These are phyloP conservation scores for Aphis gossypii DNA, from an alignment of 1,140 invertebrate genomes.

Conservation along the genomic window DNA sequence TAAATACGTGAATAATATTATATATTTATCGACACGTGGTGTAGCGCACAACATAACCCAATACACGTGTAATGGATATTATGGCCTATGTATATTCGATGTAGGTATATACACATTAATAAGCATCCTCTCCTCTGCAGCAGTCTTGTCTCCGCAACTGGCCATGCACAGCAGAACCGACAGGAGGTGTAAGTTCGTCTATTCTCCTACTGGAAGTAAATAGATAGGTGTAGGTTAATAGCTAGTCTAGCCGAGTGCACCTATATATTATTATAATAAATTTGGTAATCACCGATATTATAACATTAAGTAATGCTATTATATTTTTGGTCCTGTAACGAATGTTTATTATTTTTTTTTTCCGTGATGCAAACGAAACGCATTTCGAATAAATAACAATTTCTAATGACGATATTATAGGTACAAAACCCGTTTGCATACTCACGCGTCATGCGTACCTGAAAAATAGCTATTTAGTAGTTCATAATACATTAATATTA, in stretches of 20 bases:
- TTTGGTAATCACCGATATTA: neutral
- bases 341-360: neutral
- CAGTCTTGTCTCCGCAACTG: neutral
- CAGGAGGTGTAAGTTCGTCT: neutral
- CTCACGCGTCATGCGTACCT: neutral
- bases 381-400: conserved; percentile 46
- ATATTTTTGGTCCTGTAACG: neutral
- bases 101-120: conserved; percentile 1
- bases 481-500: neutral
- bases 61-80: neutral
- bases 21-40: neutral
- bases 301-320: neutral
- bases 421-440: neutral
- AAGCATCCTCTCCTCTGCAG: neutral
- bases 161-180: neutral
- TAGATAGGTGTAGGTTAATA: neutral
- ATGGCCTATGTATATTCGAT: neutral
- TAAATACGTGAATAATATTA: neutral
- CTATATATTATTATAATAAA: neutral
- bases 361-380: neutral
- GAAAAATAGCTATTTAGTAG: neutral
- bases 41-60: neutral
- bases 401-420: neutral
- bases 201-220: neutral
- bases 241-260: neutral